Evolutionary conservation across 1,140 invertebrate genomes (phyloP).

Genomic region (Drosophila biarmipes): DNA sequence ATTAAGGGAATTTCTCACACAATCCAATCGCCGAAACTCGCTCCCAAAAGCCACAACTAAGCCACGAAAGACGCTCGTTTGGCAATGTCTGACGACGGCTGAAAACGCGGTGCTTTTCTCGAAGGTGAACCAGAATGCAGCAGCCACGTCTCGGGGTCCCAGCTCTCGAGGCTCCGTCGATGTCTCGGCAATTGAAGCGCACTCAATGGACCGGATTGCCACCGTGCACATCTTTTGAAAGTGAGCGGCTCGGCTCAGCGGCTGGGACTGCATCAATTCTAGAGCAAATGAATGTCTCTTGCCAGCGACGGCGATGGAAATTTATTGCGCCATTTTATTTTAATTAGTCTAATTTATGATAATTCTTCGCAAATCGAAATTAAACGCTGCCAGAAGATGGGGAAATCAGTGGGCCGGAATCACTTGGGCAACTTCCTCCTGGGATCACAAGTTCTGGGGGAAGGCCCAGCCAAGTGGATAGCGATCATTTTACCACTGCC

Average conservation of each 20-base stretch:
- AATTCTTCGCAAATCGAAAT: slow-evolving; percentile 59
- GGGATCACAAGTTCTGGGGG: slow-evolving; percentile 6
- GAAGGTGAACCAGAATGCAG: slow-evolving; percentile 74
- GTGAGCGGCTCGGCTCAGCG: slow-evolving; percentile 49
- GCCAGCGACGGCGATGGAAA: slow-evolving; percentile 40
- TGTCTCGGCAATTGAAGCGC: slow-evolving; percentile 57
- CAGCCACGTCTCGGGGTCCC: slow-evolving; percentile 27
- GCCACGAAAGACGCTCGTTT: slow-evolving; percentile 42
- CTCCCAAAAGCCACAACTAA: slow-evolving; percentile 54
- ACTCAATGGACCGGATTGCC: slow-evolving; percentile 65
- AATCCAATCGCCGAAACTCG: slow-evolving; percentile 42
- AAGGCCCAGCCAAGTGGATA: too few relatives aligned
- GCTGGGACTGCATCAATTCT: slow-evolving; percentile 61
- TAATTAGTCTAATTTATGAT: slow-evolving; percentile 76
- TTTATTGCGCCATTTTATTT: slow-evolving; percentile 73
- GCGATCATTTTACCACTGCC: too few relatives aligned
- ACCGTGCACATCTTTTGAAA: slow-evolving; percentile 73
- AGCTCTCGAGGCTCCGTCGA: slow-evolving; percentile 30
- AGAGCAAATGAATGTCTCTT: slow-evolving; percentile 64
- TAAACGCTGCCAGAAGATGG: slow-evolving; percentile 22
- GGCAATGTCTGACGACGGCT: slow-evolving; percentile 35
- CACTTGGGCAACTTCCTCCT: slow-evolving; percentile 12
- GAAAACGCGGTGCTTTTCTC: slow-evolving; percentile 62
- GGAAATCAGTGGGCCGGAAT: not conserved
- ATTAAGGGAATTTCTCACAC: slow-evolving; percentile 80